Evolutionary conservation across 2,113 vertebrate species (phyloP), one percentile per base, ranked within the genome.

Genomic region (Lepus europaeus): DNA sequence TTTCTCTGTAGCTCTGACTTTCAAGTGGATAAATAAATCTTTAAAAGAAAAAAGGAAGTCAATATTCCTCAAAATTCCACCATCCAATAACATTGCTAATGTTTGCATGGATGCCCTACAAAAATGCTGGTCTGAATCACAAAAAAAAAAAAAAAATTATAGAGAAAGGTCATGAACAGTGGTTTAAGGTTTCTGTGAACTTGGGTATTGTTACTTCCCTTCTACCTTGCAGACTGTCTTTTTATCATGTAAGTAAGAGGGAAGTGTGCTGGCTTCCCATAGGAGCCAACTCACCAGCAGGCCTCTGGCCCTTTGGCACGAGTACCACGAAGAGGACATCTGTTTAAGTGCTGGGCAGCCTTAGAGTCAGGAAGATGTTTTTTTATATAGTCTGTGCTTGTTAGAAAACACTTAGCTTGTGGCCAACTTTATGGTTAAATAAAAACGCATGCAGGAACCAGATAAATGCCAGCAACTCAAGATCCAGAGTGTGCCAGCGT

Each of bases 371-470:
- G 84, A 59, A 90, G 33, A 19, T 31, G n/a, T 61, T 45, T 81
- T 63, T 79, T 85, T 66, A 83, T 72, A 77, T 49, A 63, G 45
- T 51, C 16, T 72, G 56, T 73, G 45, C 79, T 83, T 68, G 20
- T 91, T 91, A 73, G 78, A 88, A 87, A 83, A 83, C 33, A 25
- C 39, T 80, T 91, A 68, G 45, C 59, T 85, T 79, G 86, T 59
- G 86, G 56, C 68, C 73, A 79, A 9, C 66, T 72, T 91, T 94
- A 61, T 78, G 29, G 53, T 45, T 81, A 45, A 85, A 16, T 45
- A 36, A 27, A 89, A 77, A 23, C 29, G 51, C 51, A 31, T 9
- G 31, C 9, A 77, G 31, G 8, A 89, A 23, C n/a, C 82, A 56
- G 82, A 56, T 87, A 70, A 93, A 82, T 72, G 27, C 61, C 61